phyloP scores from a whole-genome alignment of 2,113 vertebrate species.

The Ginglymostoma cirratum region DNA sequence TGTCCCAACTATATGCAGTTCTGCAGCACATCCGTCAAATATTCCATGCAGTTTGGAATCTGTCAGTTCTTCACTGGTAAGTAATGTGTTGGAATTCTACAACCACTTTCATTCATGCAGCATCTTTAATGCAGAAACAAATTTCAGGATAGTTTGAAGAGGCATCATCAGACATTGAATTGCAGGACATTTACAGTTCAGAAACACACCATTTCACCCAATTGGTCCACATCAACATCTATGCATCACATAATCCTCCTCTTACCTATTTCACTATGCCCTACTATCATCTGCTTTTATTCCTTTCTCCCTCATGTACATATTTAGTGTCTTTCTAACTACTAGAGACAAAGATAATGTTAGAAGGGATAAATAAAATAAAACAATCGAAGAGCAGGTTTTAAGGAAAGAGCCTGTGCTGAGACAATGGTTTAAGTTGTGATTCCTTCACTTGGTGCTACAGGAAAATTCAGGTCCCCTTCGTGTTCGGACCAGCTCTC shows the following conservation, averaged over 20 bases:
- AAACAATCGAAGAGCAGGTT: neutral
- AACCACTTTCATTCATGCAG: neutral
- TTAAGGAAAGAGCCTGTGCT: neutral
- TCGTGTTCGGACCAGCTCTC: neutral
- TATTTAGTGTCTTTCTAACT: neutral
- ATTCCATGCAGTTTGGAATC: neutral
- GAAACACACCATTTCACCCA: neutral
- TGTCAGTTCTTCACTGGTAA: neutral
- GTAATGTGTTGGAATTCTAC: neutral
- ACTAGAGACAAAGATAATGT: neutral
- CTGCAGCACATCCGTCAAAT: neutral
- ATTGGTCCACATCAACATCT: neutral
- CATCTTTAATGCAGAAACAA: neutral
- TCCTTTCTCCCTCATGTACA: neutral
- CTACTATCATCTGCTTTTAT: neutral
- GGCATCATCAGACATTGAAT: neutral
- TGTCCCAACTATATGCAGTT: neutral
- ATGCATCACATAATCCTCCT: neutral
- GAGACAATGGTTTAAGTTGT: neutral
- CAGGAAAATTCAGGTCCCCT: neutral
- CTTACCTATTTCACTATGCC: neutral
- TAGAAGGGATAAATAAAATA: neutral
- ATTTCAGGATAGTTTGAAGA: neutral
- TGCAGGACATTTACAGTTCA: neutral
- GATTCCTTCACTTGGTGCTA: no score